Evolutionary conservation across 2,888 invertebrate genomes (phyloP).

Genomic region (Cyclophora albipunctata): DNA sequence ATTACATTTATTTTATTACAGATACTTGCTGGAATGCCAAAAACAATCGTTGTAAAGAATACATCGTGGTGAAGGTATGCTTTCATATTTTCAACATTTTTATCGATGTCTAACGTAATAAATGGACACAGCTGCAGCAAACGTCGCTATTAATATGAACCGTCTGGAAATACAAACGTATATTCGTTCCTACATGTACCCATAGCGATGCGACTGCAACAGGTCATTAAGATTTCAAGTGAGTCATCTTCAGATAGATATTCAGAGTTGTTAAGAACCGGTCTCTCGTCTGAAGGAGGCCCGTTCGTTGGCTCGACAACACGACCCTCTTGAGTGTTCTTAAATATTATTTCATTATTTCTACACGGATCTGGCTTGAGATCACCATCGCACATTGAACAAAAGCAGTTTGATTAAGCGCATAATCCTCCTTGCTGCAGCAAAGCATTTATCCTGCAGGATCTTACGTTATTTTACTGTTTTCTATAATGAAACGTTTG

Average conservation of each 20-base stretch:
- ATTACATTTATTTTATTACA: slow-evolving; percentile 19
- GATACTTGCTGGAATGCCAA: slow-evolving; percentile 28
- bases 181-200: no score
- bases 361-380: no score
- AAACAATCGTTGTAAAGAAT: slow-evolving; percentile 23
- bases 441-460: no score
- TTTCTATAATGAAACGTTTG: no score
- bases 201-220: neutral
- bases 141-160: no score
- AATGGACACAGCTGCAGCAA: neutral
- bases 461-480: no score
- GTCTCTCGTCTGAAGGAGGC: slow-evolving; percentile 24
- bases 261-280: slow-evolving; percentile 27
- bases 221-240: slow-evolving; percentile 7
- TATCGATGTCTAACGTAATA: neutral
- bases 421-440: no score
- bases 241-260: slow-evolving; percentile 30
- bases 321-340: no score
- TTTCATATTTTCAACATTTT: neutral
- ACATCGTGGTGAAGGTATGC: slow-evolving; percentile 40
- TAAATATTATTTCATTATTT: no score
- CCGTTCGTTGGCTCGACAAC: slow-evolving; percentile 36
- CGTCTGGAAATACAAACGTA: no score
- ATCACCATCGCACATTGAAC: neutral
- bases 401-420: slow-evolving; percentile 3